Conservation (phyloP, 1,140 invertebrate genomes). For the Cyclargus thomasi region DNA sequence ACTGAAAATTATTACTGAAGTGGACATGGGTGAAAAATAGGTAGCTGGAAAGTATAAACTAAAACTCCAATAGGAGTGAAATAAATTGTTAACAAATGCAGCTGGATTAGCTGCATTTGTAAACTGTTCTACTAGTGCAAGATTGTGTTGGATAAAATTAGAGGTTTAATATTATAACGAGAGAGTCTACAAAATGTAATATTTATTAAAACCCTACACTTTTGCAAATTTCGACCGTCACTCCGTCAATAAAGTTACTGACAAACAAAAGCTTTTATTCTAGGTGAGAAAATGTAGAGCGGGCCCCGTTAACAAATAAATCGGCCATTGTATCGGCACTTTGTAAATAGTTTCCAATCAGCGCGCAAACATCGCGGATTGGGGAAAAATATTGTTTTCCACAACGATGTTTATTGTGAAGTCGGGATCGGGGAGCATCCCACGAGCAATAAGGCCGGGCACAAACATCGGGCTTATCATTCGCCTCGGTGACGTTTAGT, state of each 20-base stretch:
- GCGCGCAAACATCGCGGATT: conserved; percentile 29
- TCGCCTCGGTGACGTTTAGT: conserved; percentile 53
- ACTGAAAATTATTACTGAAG: too few relatives aligned
- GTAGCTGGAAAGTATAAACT: too few relatives aligned
- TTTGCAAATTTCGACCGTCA: too few relatives aligned
- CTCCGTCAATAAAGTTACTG: not conserved
- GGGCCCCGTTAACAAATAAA: conserved; percentile 2
- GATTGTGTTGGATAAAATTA: too few relatives aligned
- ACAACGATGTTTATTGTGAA: conserved; percentile 45
- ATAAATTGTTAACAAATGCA: too few relatives aligned
- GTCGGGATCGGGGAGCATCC: conserved; percentile 45
- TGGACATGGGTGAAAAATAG: too few relatives aligned
- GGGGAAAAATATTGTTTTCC: conserved; percentile 52
- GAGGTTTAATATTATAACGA: too few relatives aligned
- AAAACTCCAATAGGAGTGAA: too few relatives aligned
- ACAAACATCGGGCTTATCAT: conserved; percentile 57
- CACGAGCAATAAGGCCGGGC: conserved; percentile 48
- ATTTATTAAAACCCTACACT: too few relatives aligned
- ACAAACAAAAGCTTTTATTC: conserved; percentile 11
- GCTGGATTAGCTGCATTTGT: too few relatives aligned
- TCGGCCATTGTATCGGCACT: conserved; percentile 8
- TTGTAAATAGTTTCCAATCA: conserved; percentile 32
- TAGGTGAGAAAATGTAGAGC: not conserved
- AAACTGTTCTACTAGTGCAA: too few relatives aligned
- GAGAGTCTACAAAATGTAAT: too few relatives aligned